phyloP scores from a whole-genome alignment of 1,140 invertebrate species.

The Drosophila ercepeae region DNA sequence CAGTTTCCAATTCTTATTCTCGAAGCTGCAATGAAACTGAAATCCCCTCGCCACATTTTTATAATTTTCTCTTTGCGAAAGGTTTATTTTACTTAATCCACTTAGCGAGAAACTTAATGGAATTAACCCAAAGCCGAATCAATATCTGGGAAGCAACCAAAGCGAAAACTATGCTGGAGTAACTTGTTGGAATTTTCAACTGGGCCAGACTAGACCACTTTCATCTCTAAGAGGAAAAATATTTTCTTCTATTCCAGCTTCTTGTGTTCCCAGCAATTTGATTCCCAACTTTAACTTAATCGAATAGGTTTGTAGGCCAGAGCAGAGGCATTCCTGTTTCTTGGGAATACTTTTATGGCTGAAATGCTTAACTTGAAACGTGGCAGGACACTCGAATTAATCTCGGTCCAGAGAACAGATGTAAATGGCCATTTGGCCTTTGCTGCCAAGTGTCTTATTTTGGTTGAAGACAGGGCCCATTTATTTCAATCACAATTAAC shows the following conservation, averaged over 20 bases:
- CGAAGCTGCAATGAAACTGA: neutral
- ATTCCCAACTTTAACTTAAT: too few species aligned
- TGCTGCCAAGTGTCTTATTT: slow-evolving; percentile 5
- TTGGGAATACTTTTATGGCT: slow-evolving; percentile 25
- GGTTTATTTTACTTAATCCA: slow-evolving; percentile 23
- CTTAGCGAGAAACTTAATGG: slow-evolving; percentile 6
- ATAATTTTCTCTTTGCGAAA: neutral
- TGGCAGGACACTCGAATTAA: slow-evolving; percentile 13
- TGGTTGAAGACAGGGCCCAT: slow-evolving; percentile 14
- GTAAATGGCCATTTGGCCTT: slow-evolving; percentile 13
- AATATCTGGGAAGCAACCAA: slow-evolving; percentile 7
- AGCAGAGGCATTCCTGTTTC: slow-evolving; percentile 15
- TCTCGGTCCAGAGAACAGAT: slow-evolving; percentile 10
- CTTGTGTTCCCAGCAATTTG: too few species aligned
- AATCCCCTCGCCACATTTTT: neutral
- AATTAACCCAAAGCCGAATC: slow-evolving; percentile 16
- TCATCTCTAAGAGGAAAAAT: slow-evolving; percentile 11
- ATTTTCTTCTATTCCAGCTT: slow-evolving; percentile 34
- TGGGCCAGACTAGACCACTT: too few species aligned
- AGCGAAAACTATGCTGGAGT: neutral
- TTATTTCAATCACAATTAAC: slow-evolving; percentile 44
- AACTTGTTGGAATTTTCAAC: neutral
- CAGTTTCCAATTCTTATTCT: neutral
- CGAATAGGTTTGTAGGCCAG: too few species aligned
- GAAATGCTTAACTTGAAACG: slow-evolving; percentile 27